These are phyloP conservation scores for Encarsia formosa DNA, from an alignment of 2,888 invertebrate genomes.

Conservation along the genomic window DNA sequence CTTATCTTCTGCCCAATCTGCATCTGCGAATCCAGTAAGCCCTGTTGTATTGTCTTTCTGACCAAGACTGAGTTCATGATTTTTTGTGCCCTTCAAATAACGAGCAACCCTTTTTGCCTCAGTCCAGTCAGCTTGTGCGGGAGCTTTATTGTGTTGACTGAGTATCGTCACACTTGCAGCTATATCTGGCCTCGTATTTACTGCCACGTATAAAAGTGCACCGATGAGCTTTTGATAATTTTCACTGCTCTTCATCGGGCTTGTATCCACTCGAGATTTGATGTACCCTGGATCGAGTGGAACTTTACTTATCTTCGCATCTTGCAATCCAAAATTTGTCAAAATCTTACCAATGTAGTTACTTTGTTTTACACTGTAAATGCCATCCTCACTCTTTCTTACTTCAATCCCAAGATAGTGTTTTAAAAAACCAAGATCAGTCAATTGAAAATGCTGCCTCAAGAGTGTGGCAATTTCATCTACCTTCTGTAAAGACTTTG, in stretches of 20 bases:
- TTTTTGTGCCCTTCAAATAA: conserved; percentile 31
- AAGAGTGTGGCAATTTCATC: conserved; percentile 12
- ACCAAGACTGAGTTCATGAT: conserved; percentile 22
- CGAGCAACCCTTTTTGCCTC: conserved; percentile 34
- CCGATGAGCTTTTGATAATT: conserved; percentile 29
- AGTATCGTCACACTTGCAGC: conserved; percentile 32
- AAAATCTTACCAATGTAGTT: conserved; percentile 23
- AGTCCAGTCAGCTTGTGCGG: conserved; percentile 33
- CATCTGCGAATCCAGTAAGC: conserved; percentile 38
- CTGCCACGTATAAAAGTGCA: conserved; percentile 28
- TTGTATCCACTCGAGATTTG: conserved; percentile 1
- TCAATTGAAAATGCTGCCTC: conserved; percentile 23
- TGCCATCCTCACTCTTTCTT: conserved; percentile 14
- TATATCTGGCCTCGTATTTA: conserved; percentile 36
- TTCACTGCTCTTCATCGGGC: conserved; percentile 13
- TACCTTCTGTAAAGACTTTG: conserved; percentile 7
- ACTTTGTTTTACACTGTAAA: conserved; percentile 23
- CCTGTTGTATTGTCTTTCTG: not conserved
- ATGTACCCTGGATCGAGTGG: conserved; percentile 27
- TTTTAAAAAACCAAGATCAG: conserved; percentile 25
- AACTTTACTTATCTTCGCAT: conserved; percentile 23
- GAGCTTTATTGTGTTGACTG: conserved; percentile 33
- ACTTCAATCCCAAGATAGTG: conserved; percentile 28
- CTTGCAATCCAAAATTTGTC: conserved; percentile 15
- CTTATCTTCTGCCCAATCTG: conserved; percentile 39